A percentile compares a stretch with the other conserved stretches of the same genome.
These are phyloP conservation scores for Isurus oxyrinchus DNA, from an alignment of 2,113 vertebrate species.

Conservation along the genomic window DNA sequence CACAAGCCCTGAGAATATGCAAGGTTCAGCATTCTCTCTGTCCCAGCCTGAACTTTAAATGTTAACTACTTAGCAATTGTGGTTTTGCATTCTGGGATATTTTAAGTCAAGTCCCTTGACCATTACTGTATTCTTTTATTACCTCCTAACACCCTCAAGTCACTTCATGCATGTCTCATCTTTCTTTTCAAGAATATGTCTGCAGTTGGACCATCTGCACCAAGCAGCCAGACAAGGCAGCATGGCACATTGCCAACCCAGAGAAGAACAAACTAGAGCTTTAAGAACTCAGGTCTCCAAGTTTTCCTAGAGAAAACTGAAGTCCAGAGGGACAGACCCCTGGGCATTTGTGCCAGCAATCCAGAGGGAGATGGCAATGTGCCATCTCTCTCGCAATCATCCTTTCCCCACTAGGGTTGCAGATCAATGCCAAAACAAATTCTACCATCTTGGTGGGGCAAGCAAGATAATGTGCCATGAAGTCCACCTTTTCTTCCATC, in stretches of 20 bases:
- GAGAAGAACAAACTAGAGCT: neutral
- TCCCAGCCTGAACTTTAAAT: too few relatives aligned
- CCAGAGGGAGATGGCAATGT: neutral
- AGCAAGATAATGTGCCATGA: neutral
- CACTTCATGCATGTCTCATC: neutral
- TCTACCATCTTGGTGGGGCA: neutral
- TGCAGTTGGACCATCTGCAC: neutral
- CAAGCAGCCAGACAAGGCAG: neutral
- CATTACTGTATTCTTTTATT: too few relatives aligned
- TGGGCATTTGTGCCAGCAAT: neutral
- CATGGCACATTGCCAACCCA: neutral
- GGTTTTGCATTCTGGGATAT: too few relatives aligned
- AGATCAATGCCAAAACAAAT: neutral
- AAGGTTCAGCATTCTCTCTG: too few relatives aligned
- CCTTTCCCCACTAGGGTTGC: neutral
- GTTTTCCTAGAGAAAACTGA: neutral
- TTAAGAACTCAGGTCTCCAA: neutral
- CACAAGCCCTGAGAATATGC: too few relatives aligned
- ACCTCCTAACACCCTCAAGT: neutral
- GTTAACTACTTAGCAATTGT: too few relatives aligned
- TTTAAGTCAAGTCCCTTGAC: too few relatives aligned
- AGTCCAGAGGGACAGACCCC: neutral
- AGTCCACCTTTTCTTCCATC: neutral
- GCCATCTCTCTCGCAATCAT: neutral
- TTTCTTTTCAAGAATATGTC: neutral